Evolutionary conservation across 2,113 vertebrate species (phyloP).

Genomic region (Irena cyanogastra): DNA sequence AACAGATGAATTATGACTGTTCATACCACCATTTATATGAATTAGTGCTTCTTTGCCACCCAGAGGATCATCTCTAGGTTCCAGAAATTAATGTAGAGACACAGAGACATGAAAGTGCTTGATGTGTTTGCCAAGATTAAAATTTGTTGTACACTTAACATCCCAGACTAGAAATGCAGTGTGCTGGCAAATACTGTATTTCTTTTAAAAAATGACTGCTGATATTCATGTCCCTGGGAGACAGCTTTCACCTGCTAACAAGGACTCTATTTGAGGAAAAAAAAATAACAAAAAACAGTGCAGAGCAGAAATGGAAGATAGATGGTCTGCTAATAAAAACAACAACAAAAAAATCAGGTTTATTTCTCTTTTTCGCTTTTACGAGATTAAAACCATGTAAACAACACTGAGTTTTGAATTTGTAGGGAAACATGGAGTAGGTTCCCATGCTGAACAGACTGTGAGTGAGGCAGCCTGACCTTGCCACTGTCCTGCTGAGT

Average conservation of each 20-base stretch:
- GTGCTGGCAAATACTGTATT: background rate
- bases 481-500: background rate
- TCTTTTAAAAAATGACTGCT: background rate
- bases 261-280: background rate
- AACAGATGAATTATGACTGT: background rate
- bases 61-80: background rate
- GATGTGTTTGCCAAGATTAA: background rate
- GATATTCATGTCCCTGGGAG: background rate
- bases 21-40: background rate
- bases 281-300: background rate
- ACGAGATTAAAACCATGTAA: background rate
- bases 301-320: background rate
- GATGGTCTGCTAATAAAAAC: background rate
- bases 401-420: background rate
- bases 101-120: background rate
- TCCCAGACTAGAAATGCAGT: background rate
- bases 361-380: background rate
- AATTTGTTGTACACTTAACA: background rate
- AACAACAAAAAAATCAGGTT: accelerated
- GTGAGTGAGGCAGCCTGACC: background rate
- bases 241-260: background rate
- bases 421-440: background rate
- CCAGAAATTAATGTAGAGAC: background rate
- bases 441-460: background rate
- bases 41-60: background rate